A percentile compares a stretch with the other conserved stretches of the same genome.
Conservation (phyloP, 2,113 vertebrate genomes). For the Corynorhinus townsendii region DNA sequence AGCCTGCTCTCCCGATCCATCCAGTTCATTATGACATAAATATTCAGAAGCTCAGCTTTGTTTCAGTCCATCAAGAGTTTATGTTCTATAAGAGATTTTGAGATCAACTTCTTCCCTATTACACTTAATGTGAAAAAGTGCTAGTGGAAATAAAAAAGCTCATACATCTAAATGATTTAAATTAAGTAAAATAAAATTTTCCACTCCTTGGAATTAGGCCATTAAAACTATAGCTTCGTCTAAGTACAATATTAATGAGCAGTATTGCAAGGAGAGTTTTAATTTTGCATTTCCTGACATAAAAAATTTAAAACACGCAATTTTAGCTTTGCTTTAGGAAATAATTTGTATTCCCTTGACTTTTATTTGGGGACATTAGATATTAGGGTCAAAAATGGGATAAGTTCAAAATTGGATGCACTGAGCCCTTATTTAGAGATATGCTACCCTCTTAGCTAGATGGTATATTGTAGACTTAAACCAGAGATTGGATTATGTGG, state of each 20-base stretch:
- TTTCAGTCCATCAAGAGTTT: constrained; percentile 64
- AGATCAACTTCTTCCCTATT: constrained; percentile 50
- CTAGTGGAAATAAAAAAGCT: constrained; percentile 73
- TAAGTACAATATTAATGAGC: constrained; percentile 75
- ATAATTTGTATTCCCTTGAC: constrained; percentile 68
- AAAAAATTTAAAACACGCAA: constrained; percentile 74
- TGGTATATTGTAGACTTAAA: neutral
- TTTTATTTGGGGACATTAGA: constrained; percentile 57
- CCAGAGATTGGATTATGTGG: neutral
- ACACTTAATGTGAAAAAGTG: constrained; percentile 61
- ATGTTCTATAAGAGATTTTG: constrained; percentile 60
- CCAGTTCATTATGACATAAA: constrained; percentile 12
- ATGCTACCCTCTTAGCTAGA: neutral
- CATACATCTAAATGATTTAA: constrained; percentile 76
- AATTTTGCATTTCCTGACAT: constrained; percentile 76
- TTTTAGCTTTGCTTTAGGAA: constrained; percentile 72
- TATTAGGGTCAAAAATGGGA: constrained; percentile 51
- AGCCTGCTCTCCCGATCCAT: neutral
- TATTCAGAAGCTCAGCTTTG: constrained; percentile 35
- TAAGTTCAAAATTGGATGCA: constrained; percentile 37
- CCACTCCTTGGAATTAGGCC: constrained; percentile 70
- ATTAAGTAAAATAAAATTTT: constrained; percentile 76
- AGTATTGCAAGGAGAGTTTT: constrained; percentile 69
- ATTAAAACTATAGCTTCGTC: constrained; percentile 70
- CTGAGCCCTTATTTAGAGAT: neutral